These are phyloP conservation scores for Eilema depressum DNA, from an alignment of 2,888 invertebrate genomes.

Conservation along the genomic window DNA sequence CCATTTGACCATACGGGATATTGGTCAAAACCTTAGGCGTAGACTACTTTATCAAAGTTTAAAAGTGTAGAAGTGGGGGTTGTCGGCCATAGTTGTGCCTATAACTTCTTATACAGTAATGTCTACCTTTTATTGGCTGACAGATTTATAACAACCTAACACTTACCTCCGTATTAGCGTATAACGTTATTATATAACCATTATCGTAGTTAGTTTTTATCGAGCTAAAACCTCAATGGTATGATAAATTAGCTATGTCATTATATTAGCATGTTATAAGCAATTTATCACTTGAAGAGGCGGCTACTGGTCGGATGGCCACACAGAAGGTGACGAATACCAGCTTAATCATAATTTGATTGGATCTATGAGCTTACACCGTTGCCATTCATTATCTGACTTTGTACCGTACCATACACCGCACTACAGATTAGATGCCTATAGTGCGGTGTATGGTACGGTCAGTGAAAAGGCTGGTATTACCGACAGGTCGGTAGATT, in stretches of 20 bases:
- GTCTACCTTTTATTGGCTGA: background rate
- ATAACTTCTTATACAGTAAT: background rate
- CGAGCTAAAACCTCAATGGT: constrained; percentile 41
- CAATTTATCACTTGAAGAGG: constrained; percentile 47
- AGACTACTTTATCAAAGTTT: too few relatives aligned
- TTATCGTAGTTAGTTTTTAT: constrained; percentile 42
- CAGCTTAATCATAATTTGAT: constrained; percentile 53
- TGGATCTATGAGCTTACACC: constrained; percentile 28
- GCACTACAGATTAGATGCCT: background rate
- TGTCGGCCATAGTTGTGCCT: background rate
- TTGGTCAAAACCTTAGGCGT: too few relatives aligned
- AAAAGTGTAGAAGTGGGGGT: too few relatives aligned
- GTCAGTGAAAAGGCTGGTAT: constrained; percentile 16
- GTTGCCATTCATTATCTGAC: constrained; percentile 24
- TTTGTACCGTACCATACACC: constrained; percentile 12
- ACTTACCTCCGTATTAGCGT: constrained; percentile 10
- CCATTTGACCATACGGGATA: too few relatives aligned
- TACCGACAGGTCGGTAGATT: constrained; percentile 43
- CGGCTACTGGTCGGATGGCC: constrained; percentile 32
- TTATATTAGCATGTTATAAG: constrained; percentile 49
- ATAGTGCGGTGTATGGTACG: too few relatives aligned
- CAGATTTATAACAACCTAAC: background rate
- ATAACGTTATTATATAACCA: constrained; percentile 25
- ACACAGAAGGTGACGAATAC: constrained; percentile 43
- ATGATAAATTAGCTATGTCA: constrained; percentile 51